These are phyloP conservation scores for Corydoras maculifer DNA, from an alignment of 2,113 vertebrate species.

Conservation along the genomic window DNA sequence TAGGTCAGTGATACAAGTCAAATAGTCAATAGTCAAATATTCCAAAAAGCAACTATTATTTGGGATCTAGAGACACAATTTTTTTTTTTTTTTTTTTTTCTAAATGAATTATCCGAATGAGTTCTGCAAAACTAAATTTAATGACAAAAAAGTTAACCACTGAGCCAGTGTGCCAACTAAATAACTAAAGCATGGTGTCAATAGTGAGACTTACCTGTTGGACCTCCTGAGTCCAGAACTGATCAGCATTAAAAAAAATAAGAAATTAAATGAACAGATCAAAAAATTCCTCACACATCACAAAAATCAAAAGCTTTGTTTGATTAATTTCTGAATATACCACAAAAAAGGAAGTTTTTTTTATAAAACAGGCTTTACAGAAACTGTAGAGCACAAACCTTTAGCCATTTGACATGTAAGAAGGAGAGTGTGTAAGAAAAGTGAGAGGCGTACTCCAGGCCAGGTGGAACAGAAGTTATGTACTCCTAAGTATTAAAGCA, in stretches of 20 bases:
- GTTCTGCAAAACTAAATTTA: no score
- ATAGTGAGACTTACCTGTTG: slow-evolving; percentile 75
- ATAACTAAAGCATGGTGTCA: not conserved
- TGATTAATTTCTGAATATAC: no score
- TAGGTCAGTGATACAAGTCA: no score
- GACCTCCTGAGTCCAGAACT: slow-evolving; percentile 94
- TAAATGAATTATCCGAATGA: no score
- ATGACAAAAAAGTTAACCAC: no score
- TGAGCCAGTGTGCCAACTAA: not conserved
- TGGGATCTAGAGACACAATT: no score
- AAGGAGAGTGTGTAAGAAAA: slow-evolving; percentile 82
- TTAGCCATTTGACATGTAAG: slow-evolving; percentile 87
- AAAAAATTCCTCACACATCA: not conserved
- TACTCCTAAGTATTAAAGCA: slow-evolving; percentile 62
- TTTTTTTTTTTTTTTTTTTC: no score
- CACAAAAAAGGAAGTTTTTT: no score
- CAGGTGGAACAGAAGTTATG: slow-evolving; percentile 70
- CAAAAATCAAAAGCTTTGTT: slow-evolving; percentile 1
- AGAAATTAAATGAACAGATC: slow-evolving; percentile 60
- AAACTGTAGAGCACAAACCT: slow-evolving; percentile 60
- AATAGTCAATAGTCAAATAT: no score
- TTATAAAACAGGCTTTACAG: no score
- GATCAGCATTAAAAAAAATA: slow-evolving; percentile 74
- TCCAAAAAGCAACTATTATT: no score
- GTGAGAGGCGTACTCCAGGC: slow-evolving; percentile 82